phyloP scores from a whole-genome alignment of 2,888 invertebrate species.

The Mylabris sibirica region DNA sequence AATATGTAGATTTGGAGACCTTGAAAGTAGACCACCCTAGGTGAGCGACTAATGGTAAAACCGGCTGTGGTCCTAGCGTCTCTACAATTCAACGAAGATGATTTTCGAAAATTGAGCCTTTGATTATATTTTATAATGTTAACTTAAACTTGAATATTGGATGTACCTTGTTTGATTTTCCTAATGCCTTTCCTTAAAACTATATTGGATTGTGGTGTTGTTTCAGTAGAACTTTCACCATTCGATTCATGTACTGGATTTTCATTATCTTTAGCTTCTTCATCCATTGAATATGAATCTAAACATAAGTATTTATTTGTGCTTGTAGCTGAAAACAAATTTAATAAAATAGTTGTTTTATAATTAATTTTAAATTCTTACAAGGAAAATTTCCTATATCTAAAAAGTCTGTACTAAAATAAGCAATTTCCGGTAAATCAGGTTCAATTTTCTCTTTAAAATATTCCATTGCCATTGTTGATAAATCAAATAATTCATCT shows the following conservation, averaged over 20 bases:
- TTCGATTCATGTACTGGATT: conserved; percentile 62
- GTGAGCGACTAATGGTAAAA: neutral
- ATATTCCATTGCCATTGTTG: conserved; percentile 98
- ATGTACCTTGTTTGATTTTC: conserved; percentile 75
- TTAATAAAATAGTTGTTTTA: conserved; percentile 27
- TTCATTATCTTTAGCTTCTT: conserved; percentile 63
- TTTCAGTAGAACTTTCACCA: conserved; percentile 61
- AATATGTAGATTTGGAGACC: too few relatives aligned
- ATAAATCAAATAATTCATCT: conserved; percentile 92
- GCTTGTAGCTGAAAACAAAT: conserved; percentile 62
- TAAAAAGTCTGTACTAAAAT: conserved; percentile 85
- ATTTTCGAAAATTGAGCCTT: too few relatives aligned
- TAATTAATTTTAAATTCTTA: conserved; percentile 56
- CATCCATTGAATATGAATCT: conserved; percentile 68
- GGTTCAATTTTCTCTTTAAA: conserved; percentile 95
- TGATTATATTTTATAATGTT: neutral
- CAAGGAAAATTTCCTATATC: conserved; percentile 76
- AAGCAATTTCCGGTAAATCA: conserved; percentile 85
- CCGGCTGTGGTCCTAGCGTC: neutral
- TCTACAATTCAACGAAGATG: too few relatives aligned
- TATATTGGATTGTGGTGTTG: conserved; percentile 84
- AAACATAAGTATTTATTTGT: conserved; percentile 67
- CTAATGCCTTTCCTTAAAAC: conserved; percentile 85
- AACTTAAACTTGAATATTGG: neutral
- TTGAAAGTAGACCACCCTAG: too few relatives aligned